Base-by-base conservation (phyloP, 2,888 invertebrate species). In the Chymomyza procnemis region DNA sequence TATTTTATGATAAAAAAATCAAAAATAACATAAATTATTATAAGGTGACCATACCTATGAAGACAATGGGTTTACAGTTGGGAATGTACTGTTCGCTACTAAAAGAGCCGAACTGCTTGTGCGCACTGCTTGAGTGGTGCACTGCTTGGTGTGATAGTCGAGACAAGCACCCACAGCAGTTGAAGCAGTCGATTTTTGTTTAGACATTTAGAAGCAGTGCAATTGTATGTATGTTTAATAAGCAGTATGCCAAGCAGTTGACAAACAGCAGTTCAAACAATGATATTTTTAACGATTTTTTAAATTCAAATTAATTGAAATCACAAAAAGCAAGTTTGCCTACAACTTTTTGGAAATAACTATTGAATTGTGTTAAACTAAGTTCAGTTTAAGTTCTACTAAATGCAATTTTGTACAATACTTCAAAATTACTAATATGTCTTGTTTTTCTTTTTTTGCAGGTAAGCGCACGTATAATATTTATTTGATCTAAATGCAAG, bases 391-490 rank as follows among this genome's bases (percentile, higher is more conserved):
- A n/a, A n/a, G n/a, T n/a, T n/a, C n/a, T 41, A 12, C 3, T 41
- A 41, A 3, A 41, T 41, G 4, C 1, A 26, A 6, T 41, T 41
- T 5, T 12, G 34, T 12, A 5, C 12, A 12, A 41, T 12, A 3
- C 5, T 5, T 41, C 12, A 2, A 41, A 4, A 41, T 18, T 50
- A 50, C 50, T 50, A 12, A 50, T 14, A 50, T 50, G 6, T 48
- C 8, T 3, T 4, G 8, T 21, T 61, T 19, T 67, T 41, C 30
- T 61, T 48, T 61, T 14, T 47, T 80, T 80, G 0, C 72, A 80
- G 80, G 80, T 80, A 85, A 80, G 80, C 69, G 80, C 69, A n/a
- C 21, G 22, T n/a, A 5, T 18, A 50, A 0, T 4, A 4, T 3
- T 19, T 19, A 14, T 50, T 50, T n/a, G 4, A 18, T 9, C 16